Evolutionary conservation across 2,888 invertebrate species (phyloP), one percentile per base, ranked within the genome.

Genomic region (Apotomis capreana): DNA sequence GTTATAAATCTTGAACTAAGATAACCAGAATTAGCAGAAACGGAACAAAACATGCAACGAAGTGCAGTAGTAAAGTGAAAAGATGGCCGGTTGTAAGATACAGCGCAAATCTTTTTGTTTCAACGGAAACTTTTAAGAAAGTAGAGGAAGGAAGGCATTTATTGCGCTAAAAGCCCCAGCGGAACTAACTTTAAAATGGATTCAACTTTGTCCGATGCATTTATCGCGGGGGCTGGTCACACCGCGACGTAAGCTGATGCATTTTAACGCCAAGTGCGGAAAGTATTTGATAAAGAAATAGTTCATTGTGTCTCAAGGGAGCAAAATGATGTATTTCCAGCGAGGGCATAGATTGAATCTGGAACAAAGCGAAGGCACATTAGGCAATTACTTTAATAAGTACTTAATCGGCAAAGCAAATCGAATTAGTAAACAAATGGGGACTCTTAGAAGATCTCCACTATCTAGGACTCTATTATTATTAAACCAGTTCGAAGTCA

Each of bases 171-270:
- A 91, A 92, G 92, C 92, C 83, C 87, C 85, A 84, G 82, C 86
- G 87, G 89, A 90, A 88, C 89, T 90, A 89, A 91, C 90, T 92
- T 92, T 91, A 92, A 91, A 92, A 90, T 91, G 89, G 92, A 92
- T 92, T 92, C 91, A 91, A 92, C 90, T 92, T 92, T 89, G 89
- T 87, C 87, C 86, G 89, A 87, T 91, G 91, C 90, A 90, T 91
- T 91, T 88, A 88, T 82, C 79, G 80, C 79, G 83, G 79, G 77
- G 69, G 72, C 26, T 26, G 78, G 73, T 87, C 74, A 91, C 87
- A 91, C 88, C 80, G 86, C 75, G 10, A 36, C 55, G 83, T 83
- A 82, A 81, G 71, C 51, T 5, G 57, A 36, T 65, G 58, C 26
- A 51, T 8, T 57, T 52, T n/a, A 52, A 36, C n/a, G 13, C n/a